Conservation (phyloP, 1,140 invertebrate species). For the Zaprionus inermis region DNA sequence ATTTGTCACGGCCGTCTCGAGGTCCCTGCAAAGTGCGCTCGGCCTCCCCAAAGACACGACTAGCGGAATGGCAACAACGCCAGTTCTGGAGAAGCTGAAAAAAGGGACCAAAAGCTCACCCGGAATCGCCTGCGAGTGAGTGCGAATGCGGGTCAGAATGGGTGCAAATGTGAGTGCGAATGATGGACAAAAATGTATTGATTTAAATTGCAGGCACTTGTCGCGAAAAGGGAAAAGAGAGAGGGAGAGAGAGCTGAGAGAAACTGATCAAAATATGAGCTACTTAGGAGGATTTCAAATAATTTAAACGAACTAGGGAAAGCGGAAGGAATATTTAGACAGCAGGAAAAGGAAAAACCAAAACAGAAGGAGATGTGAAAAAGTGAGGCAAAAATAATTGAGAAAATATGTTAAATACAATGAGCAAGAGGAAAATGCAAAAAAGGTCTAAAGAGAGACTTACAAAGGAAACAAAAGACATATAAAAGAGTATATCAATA, state of each 20-base stretch:
- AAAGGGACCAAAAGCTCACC: conserved; percentile 1
- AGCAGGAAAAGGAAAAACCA: background rate
- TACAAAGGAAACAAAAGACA: too few species aligned
- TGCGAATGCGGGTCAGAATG: conserved; percentile 23
- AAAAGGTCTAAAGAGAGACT: too few species aligned
- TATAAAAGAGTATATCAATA: too few species aligned
- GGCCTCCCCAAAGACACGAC: background rate
- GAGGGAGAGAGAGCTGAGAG: background rate
- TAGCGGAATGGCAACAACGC: conserved; percentile 6
- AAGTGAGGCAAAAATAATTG: too few species aligned
- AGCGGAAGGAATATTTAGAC: background rate
- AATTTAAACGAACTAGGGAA: background rate
- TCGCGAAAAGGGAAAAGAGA: background rate
- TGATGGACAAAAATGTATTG: conserved; percentile 57
- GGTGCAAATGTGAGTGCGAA: conserved; percentile 41
- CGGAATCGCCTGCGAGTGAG: conserved; percentile 17
- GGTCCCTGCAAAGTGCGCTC: too few species aligned
- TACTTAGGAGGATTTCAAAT: background rate
- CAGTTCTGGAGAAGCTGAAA: background rate
- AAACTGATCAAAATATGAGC: background rate
- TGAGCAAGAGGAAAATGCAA: too few species aligned
- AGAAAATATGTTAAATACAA: too few species aligned
- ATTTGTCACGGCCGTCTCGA: conserved; percentile 6
- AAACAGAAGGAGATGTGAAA: too few species aligned
- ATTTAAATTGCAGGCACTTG: conserved; percentile 59